Conservation (phyloP, 2,797 vertebrate species). For the Smutsia temminckii region DNA sequence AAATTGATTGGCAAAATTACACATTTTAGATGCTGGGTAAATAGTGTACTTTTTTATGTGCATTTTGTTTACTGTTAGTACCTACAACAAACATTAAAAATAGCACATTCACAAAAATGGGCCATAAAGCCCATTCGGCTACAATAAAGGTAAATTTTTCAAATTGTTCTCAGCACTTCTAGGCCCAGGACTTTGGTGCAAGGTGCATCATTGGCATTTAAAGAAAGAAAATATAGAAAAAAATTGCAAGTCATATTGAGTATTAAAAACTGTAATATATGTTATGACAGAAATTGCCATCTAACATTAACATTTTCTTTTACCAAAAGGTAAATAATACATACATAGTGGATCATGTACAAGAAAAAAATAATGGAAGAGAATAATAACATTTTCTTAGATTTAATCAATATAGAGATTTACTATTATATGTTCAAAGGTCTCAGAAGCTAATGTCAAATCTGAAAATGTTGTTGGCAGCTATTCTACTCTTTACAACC, state of each 20-base stretch:
- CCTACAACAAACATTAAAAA: constrained; percentile 5
- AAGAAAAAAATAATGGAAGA: background rate
- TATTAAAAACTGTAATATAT: constrained; percentile 14
- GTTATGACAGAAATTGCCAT: constrained; percentile 29
- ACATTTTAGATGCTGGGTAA: constrained; percentile 23
- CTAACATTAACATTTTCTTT: constrained; percentile 44
- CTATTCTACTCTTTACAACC: constrained; percentile 35
- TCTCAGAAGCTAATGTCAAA: constrained; percentile 28
- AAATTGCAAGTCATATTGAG: background rate
- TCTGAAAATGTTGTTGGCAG: constrained; percentile 57
- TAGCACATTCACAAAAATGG: background rate
- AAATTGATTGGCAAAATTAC: background rate
- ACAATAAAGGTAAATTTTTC: constrained; percentile 12
- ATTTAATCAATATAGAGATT: constrained; percentile 12
- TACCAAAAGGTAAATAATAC: constrained; percentile 22
- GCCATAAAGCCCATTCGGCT: background rate
- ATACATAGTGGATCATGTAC: background rate
- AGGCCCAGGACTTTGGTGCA: background rate
- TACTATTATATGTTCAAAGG: constrained; percentile 18
- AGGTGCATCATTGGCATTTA: background rate
- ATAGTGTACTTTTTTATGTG: background rate
- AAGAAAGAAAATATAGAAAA: constrained; percentile 5
- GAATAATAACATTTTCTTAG: constrained; percentile 32
- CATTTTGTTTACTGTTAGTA: background rate
- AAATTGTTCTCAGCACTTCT: background rate